Evolutionary conservation across 2,888 invertebrate genomes (phyloP).

Genomic region (Latrodectus elegans): DNA sequence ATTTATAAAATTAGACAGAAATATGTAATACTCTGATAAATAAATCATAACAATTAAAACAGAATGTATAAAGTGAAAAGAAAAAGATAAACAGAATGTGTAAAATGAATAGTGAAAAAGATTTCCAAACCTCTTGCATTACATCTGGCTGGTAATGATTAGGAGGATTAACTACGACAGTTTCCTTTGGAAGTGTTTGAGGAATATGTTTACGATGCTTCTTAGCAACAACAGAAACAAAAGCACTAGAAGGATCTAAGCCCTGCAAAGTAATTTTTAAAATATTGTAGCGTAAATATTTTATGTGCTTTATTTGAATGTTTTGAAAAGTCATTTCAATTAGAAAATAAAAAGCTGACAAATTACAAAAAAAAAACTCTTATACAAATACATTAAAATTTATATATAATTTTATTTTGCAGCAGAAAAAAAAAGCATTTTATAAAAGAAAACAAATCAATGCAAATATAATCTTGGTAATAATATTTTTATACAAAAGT

Average conservation of each 20-base stretch:
- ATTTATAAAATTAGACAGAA: too few species aligned
- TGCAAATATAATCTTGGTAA: too few species aligned
- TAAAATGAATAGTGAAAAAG: background rate
- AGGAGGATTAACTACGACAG: background rate
- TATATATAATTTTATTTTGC: too few species aligned
- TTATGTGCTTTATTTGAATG: background rate
- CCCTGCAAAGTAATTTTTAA: conserved; percentile 27
- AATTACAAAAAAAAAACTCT: too few species aligned
- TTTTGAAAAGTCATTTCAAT: too few species aligned
- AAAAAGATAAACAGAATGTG: background rate
- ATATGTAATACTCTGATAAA: too few species aligned
- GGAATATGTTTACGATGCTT: conserved; percentile 47
- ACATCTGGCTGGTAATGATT: background rate
- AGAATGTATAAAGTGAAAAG: background rate
- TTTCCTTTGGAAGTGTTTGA: background rate
- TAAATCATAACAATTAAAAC: background rate
- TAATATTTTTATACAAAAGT: too few species aligned
- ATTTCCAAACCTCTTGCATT: background rate
- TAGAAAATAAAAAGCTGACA: too few species aligned
- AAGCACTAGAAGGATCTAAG: conserved; percentile 64
- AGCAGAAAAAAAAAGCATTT: too few species aligned
- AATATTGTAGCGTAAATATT: background rate
- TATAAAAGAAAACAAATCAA: too few species aligned
- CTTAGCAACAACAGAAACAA: conserved; percentile 65
- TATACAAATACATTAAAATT: too few species aligned